Evolutionary conservation across 2,888 invertebrate species (phyloP), one percentile per base, ranked within the genome.

Genomic region (Drosophila niveifrons): DNA sequence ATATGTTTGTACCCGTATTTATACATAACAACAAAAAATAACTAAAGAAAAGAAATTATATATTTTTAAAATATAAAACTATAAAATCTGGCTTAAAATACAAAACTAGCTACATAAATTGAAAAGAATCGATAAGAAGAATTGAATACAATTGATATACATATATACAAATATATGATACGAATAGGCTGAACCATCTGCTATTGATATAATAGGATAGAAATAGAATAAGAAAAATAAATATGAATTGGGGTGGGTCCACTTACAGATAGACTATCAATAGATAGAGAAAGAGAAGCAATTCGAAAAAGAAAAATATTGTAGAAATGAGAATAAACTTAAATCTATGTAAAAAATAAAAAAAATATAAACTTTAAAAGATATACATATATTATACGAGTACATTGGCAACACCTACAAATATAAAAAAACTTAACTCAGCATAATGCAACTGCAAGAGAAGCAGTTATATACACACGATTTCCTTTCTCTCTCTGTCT

Each of bases 351-450:
- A 31, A 31, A 10, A 31, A 31, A 9, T 2, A 43, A 13, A 43
- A 17, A 43, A 43, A 15, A 8, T 15, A 10, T 36, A 13, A 34
- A 23, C 7, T 46, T 10, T n/a, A 36, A 3, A n/a, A 13, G 23
- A 3, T 23, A 23, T 23, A 59, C 2, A 9, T 7, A n/a, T n/a
- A n/a, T n/a, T n/a, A n/a, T n/a, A n/a, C n/a, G n/a, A n/a, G n/a
- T n/a, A n/a, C 47, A 15, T 44, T 50, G 15, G 23, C 44, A 67
- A 61, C 75, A 61, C 73, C 75, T 72, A 78, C 78, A 43, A 59
- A 64, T 52, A n/a, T 17, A 0, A 8, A 52, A 50, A 0, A 41
- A 4, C n/a, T 10, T 2, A 3, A 4, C 48, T 77, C 73, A 75
- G 73, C 78, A 48, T 46, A 8, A 3, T 18, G 3, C 17, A 44